These are phyloP conservation scores for Syrrhaptes paradoxus DNA, from an alignment of 2,113 vertebrate species.

Conservation along the genomic window DNA sequence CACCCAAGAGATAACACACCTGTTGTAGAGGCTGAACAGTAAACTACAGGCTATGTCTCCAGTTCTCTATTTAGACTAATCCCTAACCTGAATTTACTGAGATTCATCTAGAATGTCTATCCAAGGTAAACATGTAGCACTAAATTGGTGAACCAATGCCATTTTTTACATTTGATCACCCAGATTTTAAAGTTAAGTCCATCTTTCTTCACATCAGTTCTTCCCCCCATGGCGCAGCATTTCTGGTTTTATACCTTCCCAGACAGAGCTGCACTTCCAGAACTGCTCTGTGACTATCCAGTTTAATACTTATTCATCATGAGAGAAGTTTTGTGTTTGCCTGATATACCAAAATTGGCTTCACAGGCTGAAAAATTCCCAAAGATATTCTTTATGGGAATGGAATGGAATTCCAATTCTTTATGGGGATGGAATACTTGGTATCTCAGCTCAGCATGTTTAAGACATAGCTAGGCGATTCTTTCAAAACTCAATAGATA, in stretches of 20 bases:
- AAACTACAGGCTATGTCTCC: background rate
- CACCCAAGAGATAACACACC: background rate
- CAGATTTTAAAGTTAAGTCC: background rate
- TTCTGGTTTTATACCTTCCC: background rate
- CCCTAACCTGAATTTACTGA: background rate
- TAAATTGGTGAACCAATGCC: background rate
- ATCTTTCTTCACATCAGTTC: background rate
- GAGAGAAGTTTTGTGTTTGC: background rate
- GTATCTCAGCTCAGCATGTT: background rate
- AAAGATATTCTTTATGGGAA: background rate
- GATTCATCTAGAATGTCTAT: background rate
- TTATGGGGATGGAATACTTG: background rate
- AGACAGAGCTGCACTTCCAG: background rate
- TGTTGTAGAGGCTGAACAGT: background rate
- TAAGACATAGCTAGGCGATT: background rate
- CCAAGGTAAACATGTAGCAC: background rate
- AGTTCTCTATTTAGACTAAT: background rate
- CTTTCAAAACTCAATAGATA: background rate
- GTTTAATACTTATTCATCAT: background rate
- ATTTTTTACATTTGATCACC: background rate
- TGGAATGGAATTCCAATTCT: too few relatives aligned
- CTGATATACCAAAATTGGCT: background rate
- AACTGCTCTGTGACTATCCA: background rate
- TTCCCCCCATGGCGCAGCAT: accelerated
- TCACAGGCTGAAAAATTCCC: background rate